These are phyloP conservation scores for Tamias sibiricus DNA, from an alignment of 2,113 vertebrate genomes.

Conservation along the genomic window DNA sequence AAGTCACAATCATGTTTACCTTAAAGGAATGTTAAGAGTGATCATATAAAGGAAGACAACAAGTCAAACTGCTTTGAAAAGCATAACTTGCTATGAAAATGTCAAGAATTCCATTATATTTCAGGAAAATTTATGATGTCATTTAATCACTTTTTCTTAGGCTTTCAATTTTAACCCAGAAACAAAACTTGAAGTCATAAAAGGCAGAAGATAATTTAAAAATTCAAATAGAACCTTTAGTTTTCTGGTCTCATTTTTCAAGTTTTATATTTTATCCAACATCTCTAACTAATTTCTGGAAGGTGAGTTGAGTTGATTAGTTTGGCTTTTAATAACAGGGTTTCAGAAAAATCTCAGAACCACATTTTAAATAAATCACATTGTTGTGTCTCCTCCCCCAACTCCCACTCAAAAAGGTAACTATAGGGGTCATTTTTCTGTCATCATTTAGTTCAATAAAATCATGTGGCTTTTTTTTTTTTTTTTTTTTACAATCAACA, in stretches of 20 bases:
- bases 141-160: not conserved
- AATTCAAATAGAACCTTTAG: slow-evolving; percentile 29
- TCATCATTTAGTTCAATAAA: slow-evolving; percentile 46
- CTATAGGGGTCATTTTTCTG: slow-evolving; percentile 4
- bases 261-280: not conserved
- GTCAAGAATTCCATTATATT: not conserved
- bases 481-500: slow-evolving; percentile 21
- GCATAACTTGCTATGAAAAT: slow-evolving; percentile 24
- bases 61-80: slow-evolving; percentile 14
- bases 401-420: not conserved
- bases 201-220: not conserved
- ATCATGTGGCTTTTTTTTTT: not conserved
- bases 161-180: slow-evolving; percentile 47
- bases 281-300: not conserved
- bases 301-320: not conserved
- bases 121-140: slow-evolving; percentile 19
- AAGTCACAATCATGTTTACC: not conserved
- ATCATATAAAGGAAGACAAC: not conserved
- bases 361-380: not conserved
- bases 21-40: not conserved
- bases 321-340: not conserved
- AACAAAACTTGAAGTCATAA: slow-evolving; percentile 30
- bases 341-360: slow-evolving; percentile 7
- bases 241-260: not conserved
- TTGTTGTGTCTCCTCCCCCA: not conserved